Base-by-base conservation (phyloP, 2,113 vertebrate genomes). In the Mellivora capensis region DNA sequence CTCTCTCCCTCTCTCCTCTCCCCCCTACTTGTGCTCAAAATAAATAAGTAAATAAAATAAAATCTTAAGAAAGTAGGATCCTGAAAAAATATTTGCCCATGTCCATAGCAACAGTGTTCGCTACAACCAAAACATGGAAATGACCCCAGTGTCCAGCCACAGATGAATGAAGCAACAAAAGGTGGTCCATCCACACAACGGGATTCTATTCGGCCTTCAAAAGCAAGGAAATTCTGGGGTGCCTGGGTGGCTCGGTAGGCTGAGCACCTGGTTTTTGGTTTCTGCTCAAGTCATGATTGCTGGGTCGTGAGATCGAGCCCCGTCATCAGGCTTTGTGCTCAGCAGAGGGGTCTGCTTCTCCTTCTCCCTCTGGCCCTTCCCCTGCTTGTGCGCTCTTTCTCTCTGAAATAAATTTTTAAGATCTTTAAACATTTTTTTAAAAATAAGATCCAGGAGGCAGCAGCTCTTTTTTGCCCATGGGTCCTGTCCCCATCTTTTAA, bases 261-360 rank as follows among this genome's bases (percentile, higher is more conserved):
- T 72, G 21, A 3, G 37, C 21, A 39, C 23, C 71, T 25, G 37
- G 27, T 39, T 72, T 11, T 39, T 71, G 37, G 71, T 42, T 72
- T 72, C 71, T 42, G 71, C 21, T 72, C 37, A 42, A n/a, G 71
- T 74, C 71, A 27, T 42, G 71, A 42, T 74, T 12, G 39, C 23
- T 5, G 6, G 6, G 71, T 27, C 3, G 1, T 42, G 21, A 25
- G 71, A 25, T 27, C 1, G 1, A 27, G 11, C 71, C 71, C 71
- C 1, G 11, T 34, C 71, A 27, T 42, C 37, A 0, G 37, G n/a
- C 21, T 72, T 25, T 3, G 1, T 2, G 21, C 37, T 42, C 71
- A 27, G 71, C 4, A 1, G 5, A n/a, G 21, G 71, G 13, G 23
- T 39, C 71, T 42, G 71, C 23, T 42, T 42, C 71, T 74, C 71